These are phyloP conservation scores for Ptychoptera albimana DNA, from an alignment of 2,888 invertebrate species.

Conservation along the genomic window DNA sequence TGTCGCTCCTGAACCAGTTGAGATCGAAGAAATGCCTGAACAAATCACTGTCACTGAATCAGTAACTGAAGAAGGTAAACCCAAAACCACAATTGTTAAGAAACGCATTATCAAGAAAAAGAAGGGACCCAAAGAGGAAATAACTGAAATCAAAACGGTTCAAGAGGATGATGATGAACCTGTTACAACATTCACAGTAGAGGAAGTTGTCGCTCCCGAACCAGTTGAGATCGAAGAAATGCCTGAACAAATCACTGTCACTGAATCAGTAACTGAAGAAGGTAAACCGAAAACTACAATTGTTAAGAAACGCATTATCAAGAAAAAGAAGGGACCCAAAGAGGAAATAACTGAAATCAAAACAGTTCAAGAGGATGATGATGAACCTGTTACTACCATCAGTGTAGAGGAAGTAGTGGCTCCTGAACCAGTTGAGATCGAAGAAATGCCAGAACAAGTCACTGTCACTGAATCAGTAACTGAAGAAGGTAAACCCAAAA, in stretches of 20 bases:
- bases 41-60: constrained; percentile 25
- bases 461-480: constrained; percentile 19
- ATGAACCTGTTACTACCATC: constrained; percentile 24
- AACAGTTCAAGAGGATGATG: constrained; percentile 19
- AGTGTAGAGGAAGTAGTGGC: constrained; percentile 20
- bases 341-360: constrained; percentile 21
- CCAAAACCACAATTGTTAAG: constrained; percentile 18
- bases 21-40: constrained; percentile 11
- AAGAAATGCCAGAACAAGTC: constrained; percentile 8
- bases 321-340: constrained; percentile 20
- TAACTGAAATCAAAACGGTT: too few relatives aligned
- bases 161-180: too few relatives aligned
- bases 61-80: constrained; percentile 21
- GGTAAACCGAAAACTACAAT: constrained; percentile 14
- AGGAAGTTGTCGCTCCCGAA: background rate
- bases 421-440: constrained; percentile 13
- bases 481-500: constrained; percentile 17
- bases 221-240: constrained; percentile 7
- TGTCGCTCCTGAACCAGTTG: constrained; percentile 7
- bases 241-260: constrained; percentile 5
- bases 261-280: constrained; percentile 12
- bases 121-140: constrained; percentile 16
- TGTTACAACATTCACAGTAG: too few relatives aligned
- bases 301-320: constrained; percentile 15
- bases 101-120: constrained; percentile 25